phyloP scores from a whole-genome alignment of 2,113 vertebrate genomes.

The Zootoca vivipara region DNA sequence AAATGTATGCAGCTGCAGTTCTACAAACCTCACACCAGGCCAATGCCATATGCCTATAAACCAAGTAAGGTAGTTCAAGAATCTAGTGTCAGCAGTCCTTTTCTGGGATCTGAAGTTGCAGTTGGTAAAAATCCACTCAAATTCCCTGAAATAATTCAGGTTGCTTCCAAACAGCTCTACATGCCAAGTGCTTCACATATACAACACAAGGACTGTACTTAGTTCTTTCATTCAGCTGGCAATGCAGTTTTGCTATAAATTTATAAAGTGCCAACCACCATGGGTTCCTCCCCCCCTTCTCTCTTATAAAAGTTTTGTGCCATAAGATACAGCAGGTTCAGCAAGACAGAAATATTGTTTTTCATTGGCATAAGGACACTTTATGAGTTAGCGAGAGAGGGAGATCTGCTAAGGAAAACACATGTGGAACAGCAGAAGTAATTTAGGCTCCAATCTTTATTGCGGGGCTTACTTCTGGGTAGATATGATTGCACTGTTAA shows the following conservation, averaged over 20 bases:
- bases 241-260: conserved; percentile 43
- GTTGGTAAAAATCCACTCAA: conserved; percentile 66
- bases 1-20: neutral
- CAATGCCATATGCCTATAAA: conserved; percentile 58
- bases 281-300: conserved; percentile 2
- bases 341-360: conserved; percentile 59
- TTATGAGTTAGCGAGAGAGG: conserved; percentile 35
- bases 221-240: conserved; percentile 45
- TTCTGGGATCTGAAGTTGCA: conserved; percentile 61
- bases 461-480: too few species aligned
- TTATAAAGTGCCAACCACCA: conserved; percentile 26
- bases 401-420: conserved; percentile 8
- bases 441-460: neutral
- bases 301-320: conserved; percentile 26
- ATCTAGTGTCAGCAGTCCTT: conserved; percentile 62
- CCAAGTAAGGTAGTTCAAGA: conserved; percentile 49
- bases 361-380: conserved; percentile 45
- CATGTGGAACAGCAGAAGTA: conserved; percentile 34
- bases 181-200: conserved; percentile 61
- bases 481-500: conserved; percentile 17
- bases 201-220: conserved; percentile 37
- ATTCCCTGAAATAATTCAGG: conserved; percentile 73
- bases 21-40: neutral
- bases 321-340: conserved; percentile 43
- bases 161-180: conserved; percentile 65